Base-by-base conservation (phyloP, 1,140 invertebrate species). In the Hyposmocoma kahamanoa region DNA sequence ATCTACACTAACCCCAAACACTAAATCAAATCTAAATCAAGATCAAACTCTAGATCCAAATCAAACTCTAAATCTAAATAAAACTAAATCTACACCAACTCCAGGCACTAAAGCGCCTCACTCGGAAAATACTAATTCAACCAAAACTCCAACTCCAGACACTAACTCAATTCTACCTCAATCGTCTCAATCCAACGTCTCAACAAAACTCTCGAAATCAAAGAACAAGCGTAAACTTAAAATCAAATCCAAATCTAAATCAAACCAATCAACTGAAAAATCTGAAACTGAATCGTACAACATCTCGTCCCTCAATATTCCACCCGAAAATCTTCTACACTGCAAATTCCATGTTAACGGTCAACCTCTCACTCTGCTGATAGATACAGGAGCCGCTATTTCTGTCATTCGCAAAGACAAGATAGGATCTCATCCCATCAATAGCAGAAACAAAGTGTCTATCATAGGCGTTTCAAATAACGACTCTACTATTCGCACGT, bases 311-410 rank as follows among this genome's bases (percentile, higher is more conserved):
- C 18, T 46, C 5, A 44, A 51, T 15, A 30, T 43, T 26, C 46
- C 52, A 8, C 46, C 39, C 1, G 46, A 54, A 44, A 48, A 54
- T 30, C 22, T 54, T 19, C 13, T 54, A 38, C 32, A 43, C 17
- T 47, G 51, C 22, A 47, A 1, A 4, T 54, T 54, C 19, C 39
- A 44, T 18, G 18, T 54, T 2, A 30, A 55, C 13, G 42, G 20
- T 10, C 5, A 49, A 42, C 42, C 47, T 1, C 2, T 55, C 0
- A 34, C 22, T 10, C 17, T 55, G 1, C 22, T 55, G n/a, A 38
- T 54, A 9, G 53, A 56, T 15, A 56, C 53, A 3, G 53, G 47
- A 22, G 47, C 53, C 6, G 48, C 15, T 11, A 56, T 56, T 11
- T 56, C 54, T 2, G 48, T 56, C 17, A 45, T 55, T 8, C 18